Base-by-base conservation (phyloP, 1,140 invertebrate genomes). In the Heliconius melpomene region DNA sequence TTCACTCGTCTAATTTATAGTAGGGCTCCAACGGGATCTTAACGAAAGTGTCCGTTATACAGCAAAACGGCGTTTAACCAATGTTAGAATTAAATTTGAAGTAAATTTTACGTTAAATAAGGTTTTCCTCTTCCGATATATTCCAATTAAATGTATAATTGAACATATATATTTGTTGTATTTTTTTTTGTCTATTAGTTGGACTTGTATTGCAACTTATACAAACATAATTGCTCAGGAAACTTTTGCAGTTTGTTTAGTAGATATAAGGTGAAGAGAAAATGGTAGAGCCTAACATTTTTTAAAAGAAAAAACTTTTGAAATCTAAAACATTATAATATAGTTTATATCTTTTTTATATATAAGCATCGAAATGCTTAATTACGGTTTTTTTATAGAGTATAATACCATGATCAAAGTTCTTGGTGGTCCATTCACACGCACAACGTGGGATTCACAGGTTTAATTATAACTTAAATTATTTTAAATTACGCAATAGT, bases 391-490 rank as follows among this genome's bases (percentile, higher is more conserved):
- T 13, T 66, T 46, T 3, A 66, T 29, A 29, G 13, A 29, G 26
- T 26, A 66, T 66, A 66, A 66, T 66, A 66, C 26, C 60, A 66
- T 29, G 26, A 66, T 29, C 26, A 54, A 78, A 18, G n/a, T 74
- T 74, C 54, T 70, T 60, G 40, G 71, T 29, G 26, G 23, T 54
- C 18, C n/a, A 29, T 79, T 75, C 78, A 79, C 74, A 79, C 78
- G 78, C 78, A 70, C 52, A 29, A 66, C 20, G 52, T 66, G 29
- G 54, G 46, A 29, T 50, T 74, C 66, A 78, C 70, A 26, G 73
- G 26, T 60, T 75, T 79, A 79, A 74, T 70, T 71, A 75, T 66
- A 13, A 26, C 38, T 20, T 80, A 74, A 80, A 66, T 66, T 66
- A 66, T 79, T 60, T 71, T 29, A 57, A 73, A 60, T 38, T 32